Base-by-base conservation (phyloP, 2,797 vertebrate species). In the Spinibarbus caldwelli region DNA sequence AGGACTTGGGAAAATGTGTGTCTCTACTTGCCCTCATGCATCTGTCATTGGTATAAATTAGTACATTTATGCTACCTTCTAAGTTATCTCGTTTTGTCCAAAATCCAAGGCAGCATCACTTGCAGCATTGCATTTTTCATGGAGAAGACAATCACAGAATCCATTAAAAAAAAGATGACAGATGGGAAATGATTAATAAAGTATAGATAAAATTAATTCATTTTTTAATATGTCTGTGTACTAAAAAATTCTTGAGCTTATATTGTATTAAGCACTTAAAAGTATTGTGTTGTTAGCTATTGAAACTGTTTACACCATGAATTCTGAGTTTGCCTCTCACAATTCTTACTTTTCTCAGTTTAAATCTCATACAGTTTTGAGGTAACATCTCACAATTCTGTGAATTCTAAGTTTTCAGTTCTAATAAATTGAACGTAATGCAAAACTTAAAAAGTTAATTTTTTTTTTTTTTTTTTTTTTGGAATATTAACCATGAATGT, bases 1-100 rank as follows among this genome's bases (percentile, higher is more conserved):
- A 79, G 43, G 29, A 45, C 31, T 29, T 21, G 68, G 66, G 68
- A 52, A 66, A 49, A 21, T 59, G 26, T 73, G 62, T 77, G 68
- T 70, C 29, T 70, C 29, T 70, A 31, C 66, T 62, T 75, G 49
- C 57, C 38, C 59, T 34, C 12, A 29, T 62, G n/a, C 52, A 6
- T 67, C 17, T 70, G 47, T 45, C 47, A 57, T 29, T 84, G 45
- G 31, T 26, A n/a, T 54, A 15, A n/a, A 36, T 34, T 8, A 31
- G 49, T 57, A 15, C 0, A n/a, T n/a, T 9, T n/a, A 38, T n/a
- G 31, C 31, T 76, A 6, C 45, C 29, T 52, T 75, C 9, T 49
- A 31, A 73, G 41, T 5, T 10, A 5, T 29, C 17, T 49, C 0
- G 5, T 21, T 34, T 52, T 47, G 4, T 19, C 15, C 6, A 5